Evolutionary conservation across 2,113 vertebrate genomes (phyloP).

Genomic region (Anguilla japonica): DNA sequence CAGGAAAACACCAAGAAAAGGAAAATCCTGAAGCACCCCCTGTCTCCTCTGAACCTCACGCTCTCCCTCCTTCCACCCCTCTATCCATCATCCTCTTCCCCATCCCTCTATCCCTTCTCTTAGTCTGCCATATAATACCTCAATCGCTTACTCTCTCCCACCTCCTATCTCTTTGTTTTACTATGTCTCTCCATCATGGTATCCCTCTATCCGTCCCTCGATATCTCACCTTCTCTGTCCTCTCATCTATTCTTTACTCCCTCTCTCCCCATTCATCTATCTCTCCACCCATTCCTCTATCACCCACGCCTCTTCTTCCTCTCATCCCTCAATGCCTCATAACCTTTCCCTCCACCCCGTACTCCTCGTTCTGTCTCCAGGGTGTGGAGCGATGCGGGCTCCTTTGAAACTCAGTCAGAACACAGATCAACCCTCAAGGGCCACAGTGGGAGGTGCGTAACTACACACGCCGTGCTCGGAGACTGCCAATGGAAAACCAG

Average conservation of each 20-base stretch:
- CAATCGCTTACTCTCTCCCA: neutral
- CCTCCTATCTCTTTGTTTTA: neutral
- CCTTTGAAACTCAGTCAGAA: neutral
- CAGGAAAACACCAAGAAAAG: neutral
- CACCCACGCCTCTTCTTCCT: too few relatives aligned
- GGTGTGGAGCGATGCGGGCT: neutral
- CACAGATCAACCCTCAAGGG: neutral
- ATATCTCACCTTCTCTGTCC: too few relatives aligned
- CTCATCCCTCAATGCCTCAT: neutral
- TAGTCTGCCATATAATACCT: too few relatives aligned
- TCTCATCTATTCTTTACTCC: too few relatives aligned
- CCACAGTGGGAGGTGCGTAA: neutral
- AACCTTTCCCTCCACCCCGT: neutral
- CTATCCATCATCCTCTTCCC: too few relatives aligned
- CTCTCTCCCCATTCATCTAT: too few relatives aligned
- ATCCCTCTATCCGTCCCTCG: neutral
- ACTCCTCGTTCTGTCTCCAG: neutral
- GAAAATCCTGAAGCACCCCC: neutral
- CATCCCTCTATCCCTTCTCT: neutral
- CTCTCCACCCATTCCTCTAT: too few relatives aligned
- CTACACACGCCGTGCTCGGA: neutral
- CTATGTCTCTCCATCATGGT: neutral
- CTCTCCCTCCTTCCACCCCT: too few relatives aligned
- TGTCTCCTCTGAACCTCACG: neutral
- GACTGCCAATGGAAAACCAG: neutral